Evolutionary conservation across 1,140 invertebrate genomes (phyloP), one percentile per base, ranked within the genome.

Genomic region (Rhopalosiphum padi): DNA sequence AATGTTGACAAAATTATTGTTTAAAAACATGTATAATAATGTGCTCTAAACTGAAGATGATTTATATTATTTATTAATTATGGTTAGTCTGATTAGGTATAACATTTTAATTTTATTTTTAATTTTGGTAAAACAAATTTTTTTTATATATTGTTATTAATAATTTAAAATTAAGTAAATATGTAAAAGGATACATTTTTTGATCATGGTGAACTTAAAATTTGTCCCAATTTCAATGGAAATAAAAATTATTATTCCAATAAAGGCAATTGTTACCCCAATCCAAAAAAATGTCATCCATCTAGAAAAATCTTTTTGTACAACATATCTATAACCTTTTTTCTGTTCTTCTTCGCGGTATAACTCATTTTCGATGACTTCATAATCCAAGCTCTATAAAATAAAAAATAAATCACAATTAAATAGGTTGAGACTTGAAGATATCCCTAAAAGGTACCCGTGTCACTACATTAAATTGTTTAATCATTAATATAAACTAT

Each of bases 241-340:
- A 94, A 99, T 97, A 95, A 99, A 98, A 94, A 99, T 98, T 90
- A 97, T 95, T 95, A 97, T 98, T 5, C 98, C 99, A 94, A 99
- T 97, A 0, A 98, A 95, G 1, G 98, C 99, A n/a, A 99, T 99
- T n/a, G 97, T 96, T 92, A 99, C 96, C 55, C 99, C 99, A 95
- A 99, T 99, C 43, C 99, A 95, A 93, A 99, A 96, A 95, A 99
- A 99, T 88, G 99, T 97, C 93, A 99, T 96, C 99, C 99, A 99
- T 95, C 98, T 96, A 53, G 97, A 96, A 93, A 97, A 96, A 95
- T 97, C 97, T 95, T 98, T 98, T 94, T 96, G 96, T 68, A 97
- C 96, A 18, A 97, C 96, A 95, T 97, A 98, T 86, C 96, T 96
- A 94, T 97, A 97, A 25, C 96, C 97, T 95, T 96, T 96, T 85